Evolutionary conservation across 2,797 vertebrate species (phyloP).

Genomic region (Sternotherus odoratus): DNA sequence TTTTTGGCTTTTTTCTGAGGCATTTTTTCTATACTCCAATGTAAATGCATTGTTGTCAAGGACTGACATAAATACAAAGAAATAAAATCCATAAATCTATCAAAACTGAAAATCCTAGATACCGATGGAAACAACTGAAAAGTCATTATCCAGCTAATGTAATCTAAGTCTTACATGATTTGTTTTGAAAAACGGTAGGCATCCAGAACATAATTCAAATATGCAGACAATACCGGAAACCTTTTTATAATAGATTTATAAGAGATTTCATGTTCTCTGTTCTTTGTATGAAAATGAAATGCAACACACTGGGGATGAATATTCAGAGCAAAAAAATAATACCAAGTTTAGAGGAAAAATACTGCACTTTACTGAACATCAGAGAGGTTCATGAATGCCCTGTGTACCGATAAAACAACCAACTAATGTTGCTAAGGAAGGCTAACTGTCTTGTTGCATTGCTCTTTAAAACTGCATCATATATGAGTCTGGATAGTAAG

Average conservation of each 20-base stretch:
- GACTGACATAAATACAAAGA: not conserved
- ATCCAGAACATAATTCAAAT: not conserved
- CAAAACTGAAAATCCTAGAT: not conserved
- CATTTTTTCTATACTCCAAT: not conserved
- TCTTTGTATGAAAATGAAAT: not conserved
- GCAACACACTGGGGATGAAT: not conserved
- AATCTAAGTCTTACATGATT: not conserved
- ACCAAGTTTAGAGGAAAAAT: not conserved
- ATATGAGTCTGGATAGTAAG: rapidly evolving
- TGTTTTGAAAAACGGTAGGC: constrained; percentile 17
- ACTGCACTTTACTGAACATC: not conserved
- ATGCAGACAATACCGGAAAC: not conserved
- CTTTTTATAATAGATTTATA: not conserved
- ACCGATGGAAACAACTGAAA: not conserved
- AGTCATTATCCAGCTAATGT: not conserved
- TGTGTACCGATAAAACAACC: not conserved
- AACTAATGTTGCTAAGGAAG: not conserved
- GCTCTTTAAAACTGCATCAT: not conserved
- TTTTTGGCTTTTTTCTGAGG: rapidly evolving
- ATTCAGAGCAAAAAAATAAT: not conserved
- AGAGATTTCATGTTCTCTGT: not conserved
- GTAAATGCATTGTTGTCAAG: not conserved
- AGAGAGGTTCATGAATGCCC: not conserved
- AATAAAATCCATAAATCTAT: not conserved
- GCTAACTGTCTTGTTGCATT: not conserved